A percentile compares a stretch with the other conserved stretches of the same genome.
Evolutionary conservation across 1,140 invertebrate genomes (phyloP).

Genomic region (Coboldia fuscipes): DNA sequence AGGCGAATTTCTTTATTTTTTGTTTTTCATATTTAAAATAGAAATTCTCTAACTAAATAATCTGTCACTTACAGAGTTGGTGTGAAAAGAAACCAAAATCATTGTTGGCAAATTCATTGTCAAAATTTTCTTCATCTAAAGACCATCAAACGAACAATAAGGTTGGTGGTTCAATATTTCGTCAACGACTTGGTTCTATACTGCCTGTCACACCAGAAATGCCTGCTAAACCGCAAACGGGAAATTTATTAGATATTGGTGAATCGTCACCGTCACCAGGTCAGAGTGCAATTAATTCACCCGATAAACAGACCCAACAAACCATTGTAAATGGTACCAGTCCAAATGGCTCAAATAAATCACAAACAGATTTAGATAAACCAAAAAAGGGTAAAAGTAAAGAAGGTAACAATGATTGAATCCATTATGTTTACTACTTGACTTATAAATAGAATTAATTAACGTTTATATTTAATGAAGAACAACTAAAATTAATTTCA

Average conservation of each 20-base stretch:
- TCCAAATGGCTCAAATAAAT: constrained; percentile 1
- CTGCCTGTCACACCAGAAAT: constrained; percentile 17
- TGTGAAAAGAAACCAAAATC: constrained; percentile 12
- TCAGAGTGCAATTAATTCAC: constrained; percentile 17
- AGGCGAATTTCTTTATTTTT: too few relatives aligned
- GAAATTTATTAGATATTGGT: constrained; percentile 10
- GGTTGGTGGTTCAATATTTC: background rate
- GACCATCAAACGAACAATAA: constrained; percentile 17
- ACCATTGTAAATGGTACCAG: constrained; percentile 1
- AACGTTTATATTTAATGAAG: too few relatives aligned
- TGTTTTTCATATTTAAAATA: too few relatives aligned
- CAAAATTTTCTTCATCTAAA: constrained; percentile 19
- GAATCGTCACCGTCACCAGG: constrained; percentile 14
- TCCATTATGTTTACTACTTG: too few relatives aligned
- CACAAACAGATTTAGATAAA: constrained; percentile 11
- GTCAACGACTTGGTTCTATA: constrained; percentile 18
- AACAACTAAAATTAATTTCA: background rate
- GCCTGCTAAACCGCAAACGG: constrained; percentile 9
- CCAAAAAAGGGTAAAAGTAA: constrained; percentile 21
- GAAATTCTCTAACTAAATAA: too few relatives aligned
- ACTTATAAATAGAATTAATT: too few relatives aligned
- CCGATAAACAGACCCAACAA: constrained; percentile 8
- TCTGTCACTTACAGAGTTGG: too few relatives aligned
- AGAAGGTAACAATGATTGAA: constrained; percentile 18
- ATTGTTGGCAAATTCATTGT: constrained; percentile 9